phyloP scores from a whole-genome alignment of 37 sponge, comb jelly and placozoan species.

The Beroe ovata region DNA sequence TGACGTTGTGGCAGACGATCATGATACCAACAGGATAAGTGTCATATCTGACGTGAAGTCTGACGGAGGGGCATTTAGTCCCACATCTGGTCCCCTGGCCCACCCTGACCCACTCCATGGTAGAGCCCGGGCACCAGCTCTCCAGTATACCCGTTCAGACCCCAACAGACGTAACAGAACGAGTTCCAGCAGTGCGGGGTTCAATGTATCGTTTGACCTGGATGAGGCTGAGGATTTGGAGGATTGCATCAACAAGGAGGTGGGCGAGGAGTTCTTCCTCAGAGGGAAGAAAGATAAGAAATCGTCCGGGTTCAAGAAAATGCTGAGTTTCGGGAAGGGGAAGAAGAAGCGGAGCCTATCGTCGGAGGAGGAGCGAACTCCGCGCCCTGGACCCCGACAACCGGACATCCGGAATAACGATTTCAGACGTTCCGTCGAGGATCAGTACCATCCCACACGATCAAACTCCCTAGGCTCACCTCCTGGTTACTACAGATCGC shows the following conservation, averaged over 20 bases:
- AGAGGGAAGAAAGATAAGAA: constrained; percentile 51
- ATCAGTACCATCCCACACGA: background rate
- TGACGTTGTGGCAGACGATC: constrained; percentile 16
- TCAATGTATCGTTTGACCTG: background rate
- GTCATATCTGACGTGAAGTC: constrained; percentile 11
- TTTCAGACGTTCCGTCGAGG: background rate
- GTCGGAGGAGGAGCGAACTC: background rate
- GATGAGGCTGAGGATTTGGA: background rate
- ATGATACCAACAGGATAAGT: constrained; percentile 18
- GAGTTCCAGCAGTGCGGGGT: background rate
- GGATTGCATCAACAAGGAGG: constrained; percentile 43
- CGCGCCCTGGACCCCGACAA: background rate
- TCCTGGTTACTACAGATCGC: background rate
- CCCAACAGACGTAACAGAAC: background rate
- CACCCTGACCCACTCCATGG: background rate
- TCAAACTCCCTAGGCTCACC: constrained; percentile 19
- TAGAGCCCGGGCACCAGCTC: background rate
- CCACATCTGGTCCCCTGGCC: background rate
- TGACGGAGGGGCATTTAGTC: constrained; percentile 6
- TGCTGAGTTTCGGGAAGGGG: constrained; percentile 62
- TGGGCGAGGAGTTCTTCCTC: constrained; percentile 40
- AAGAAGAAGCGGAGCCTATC: constrained; percentile 62
- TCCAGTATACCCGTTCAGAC: background rate
- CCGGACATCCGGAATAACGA: constrained; percentile 38
- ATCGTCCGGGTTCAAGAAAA: background rate